phyloP scores from a whole-genome alignment of 2,797 vertebrate genomes.

The Hypotaenidia philippensis region DNA sequence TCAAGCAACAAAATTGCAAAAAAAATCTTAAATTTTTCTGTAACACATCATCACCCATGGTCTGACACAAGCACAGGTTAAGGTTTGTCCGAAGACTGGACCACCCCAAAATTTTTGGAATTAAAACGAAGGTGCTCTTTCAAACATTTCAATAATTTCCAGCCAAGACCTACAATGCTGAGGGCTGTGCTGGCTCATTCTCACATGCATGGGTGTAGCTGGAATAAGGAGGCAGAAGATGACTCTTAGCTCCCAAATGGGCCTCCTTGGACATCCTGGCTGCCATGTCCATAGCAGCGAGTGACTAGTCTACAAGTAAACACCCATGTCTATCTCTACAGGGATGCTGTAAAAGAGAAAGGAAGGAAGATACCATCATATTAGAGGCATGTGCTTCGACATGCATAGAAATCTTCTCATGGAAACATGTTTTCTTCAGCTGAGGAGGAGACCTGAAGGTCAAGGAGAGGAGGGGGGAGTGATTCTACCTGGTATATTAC shows the following conservation, averaged over 20 bases:
- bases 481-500: background rate
- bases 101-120: background rate
- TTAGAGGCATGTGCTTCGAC: background rate
- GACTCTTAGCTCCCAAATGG: background rate
- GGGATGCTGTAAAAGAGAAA: background rate
- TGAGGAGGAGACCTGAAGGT: background rate
- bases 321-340: background rate
- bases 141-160: background rate
- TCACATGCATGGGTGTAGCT: background rate
- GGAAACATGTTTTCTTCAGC: background rate
- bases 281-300: background rate
- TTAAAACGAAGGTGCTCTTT: background rate
- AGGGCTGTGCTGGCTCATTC: background rate
- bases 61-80: background rate
- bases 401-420: background rate
- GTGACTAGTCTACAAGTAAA: background rate
- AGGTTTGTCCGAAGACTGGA: background rate
- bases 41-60: background rate
- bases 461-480: background rate
- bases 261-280: background rate
- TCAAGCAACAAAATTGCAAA: background rate
- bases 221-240: background rate
- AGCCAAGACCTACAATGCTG: background rate
- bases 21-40: background rate
- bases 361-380: background rate